Evolutionary conservation across 2,797 vertebrate species (phyloP).

Genomic region (Dermochelys coriacea): DNA sequence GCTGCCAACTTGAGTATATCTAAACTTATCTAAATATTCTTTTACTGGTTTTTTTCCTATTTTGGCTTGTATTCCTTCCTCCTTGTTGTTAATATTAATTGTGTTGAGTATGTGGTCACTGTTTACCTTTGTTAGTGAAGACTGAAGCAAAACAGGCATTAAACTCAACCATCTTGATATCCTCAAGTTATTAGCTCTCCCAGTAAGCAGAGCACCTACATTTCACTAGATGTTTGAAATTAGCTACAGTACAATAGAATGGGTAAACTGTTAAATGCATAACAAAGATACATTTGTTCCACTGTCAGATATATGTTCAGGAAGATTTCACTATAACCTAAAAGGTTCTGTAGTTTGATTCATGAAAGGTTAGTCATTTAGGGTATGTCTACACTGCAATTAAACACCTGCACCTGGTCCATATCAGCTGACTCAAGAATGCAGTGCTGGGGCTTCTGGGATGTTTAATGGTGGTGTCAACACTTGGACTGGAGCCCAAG

Average conservation of each 20-base stretch:
- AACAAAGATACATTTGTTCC: not conserved
- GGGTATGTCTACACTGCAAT: not conserved
- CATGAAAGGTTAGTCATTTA: conserved; percentile 12
- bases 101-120: not conserved
- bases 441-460: not conserved
- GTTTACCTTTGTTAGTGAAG: not conserved
- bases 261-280: fast-evolving
- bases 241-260: not conserved
- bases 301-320: not conserved
- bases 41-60: not conserved
- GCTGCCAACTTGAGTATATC: not conserved
- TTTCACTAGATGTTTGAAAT: not conserved
- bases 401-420: not conserved
- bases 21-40: not conserved
- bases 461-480: not conserved
- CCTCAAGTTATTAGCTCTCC: not conserved
- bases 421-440: not conserved
- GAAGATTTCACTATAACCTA: not conserved
- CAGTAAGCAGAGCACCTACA: not conserved
- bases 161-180: not conserved
- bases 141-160: not conserved
- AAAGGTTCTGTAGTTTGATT: conserved; percentile 1
- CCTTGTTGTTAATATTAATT: not conserved
- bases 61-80: not conserved
- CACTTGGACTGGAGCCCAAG: not conserved